Conservation (phyloP, 2,888 invertebrate species). For the Seladonia tumulorum region DNA sequence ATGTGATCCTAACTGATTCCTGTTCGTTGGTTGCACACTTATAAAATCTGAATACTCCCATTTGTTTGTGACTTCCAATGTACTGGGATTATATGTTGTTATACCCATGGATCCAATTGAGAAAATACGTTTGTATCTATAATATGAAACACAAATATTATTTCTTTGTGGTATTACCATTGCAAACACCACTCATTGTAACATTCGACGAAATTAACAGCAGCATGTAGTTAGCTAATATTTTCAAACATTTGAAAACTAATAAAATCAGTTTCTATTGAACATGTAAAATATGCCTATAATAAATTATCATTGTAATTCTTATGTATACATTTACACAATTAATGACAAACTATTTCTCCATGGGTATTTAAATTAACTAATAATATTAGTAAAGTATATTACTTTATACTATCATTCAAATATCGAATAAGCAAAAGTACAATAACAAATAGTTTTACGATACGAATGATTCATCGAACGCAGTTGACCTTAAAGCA, state of each 20-base stretch:
- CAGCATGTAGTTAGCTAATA: neutral
- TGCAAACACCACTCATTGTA: neutral
- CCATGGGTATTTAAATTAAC: neutral
- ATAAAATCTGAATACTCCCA: slow-evolving; percentile 94
- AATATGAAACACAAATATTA: slow-evolving; percentile 14
- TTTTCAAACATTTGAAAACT: neutral
- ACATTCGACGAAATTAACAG: neutral
- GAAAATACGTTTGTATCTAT: slow-evolving; percentile 97
- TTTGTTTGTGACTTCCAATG: slow-evolving; percentile 96
- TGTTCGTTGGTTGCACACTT: slow-evolving; percentile 87
- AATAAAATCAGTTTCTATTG: neutral
- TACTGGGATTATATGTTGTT: slow-evolving; percentile 98
- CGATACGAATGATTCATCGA: neutral
- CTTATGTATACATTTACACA: neutral
- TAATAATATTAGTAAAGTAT: neutral
- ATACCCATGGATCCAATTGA: slow-evolving; percentile 98
- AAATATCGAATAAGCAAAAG: neutral
- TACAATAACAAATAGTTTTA: slow-evolving; percentile 11
- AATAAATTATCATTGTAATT: neutral
- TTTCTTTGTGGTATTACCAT: neutral
- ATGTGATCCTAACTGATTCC: slow-evolving; percentile 84
- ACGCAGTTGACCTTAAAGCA: neutral
- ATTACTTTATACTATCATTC: slow-evolving; percentile 8
- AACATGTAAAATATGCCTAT: neutral
- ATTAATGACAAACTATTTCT: neutral